Evolutionary conservation across 2,113 vertebrate species (phyloP).

Genomic region (Halcyon malimbica): DNA sequence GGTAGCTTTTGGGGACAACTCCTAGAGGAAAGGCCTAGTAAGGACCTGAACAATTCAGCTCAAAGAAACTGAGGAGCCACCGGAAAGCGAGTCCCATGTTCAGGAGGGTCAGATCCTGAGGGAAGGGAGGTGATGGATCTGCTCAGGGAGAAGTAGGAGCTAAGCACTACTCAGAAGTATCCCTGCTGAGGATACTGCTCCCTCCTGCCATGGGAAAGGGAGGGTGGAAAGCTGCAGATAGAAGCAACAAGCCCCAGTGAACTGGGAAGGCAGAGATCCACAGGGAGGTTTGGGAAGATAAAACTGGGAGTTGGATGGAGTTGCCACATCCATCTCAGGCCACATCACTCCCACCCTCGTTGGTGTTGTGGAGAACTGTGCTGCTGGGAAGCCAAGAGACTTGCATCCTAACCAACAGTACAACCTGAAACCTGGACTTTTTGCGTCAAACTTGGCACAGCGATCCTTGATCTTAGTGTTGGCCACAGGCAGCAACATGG

Average conservation of each 20-base stretch:
- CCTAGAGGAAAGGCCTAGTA: not conserved
- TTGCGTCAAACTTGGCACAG: not conserved
- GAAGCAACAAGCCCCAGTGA: not conserved
- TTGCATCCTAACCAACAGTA: not conserved
- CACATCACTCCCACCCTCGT: not conserved
- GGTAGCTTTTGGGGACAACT: accelerated
- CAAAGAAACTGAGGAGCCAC: not conserved
- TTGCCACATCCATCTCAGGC: not conserved
- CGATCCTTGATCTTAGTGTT: accelerated
- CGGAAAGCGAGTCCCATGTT: accelerated
- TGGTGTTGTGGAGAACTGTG: accelerated
- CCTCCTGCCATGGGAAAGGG: not conserved
- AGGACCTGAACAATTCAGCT: not conserved
- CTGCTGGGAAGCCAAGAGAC: not conserved
- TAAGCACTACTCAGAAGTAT: too few relatives aligned
- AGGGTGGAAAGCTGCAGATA: not conserved
- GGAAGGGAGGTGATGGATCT: not conserved
- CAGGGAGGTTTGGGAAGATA: not conserved
- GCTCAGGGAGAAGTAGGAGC: not conserved
- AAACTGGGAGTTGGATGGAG: not conserved
- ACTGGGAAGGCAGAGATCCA: not conserved
- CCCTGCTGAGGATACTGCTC: not conserved
- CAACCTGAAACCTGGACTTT: not conserved
- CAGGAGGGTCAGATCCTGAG: not conserved
- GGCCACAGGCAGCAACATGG: not conserved